phyloP scores from a whole-genome alignment of 2,797 vertebrate genomes.

The Pipistrellus nathusii region DNA sequence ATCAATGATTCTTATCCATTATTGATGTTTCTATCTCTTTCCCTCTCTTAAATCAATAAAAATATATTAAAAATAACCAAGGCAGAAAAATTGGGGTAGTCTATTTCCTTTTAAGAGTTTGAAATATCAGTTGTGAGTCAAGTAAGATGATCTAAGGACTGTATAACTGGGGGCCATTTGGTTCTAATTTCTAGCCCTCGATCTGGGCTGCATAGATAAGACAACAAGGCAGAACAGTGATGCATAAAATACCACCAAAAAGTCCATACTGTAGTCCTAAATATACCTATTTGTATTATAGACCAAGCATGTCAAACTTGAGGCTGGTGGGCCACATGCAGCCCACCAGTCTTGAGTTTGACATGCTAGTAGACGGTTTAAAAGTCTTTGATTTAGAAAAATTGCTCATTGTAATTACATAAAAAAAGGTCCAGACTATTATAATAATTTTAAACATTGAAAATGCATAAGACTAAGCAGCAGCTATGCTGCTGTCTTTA shows the following conservation, averaged over 20 bases:
- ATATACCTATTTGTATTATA: background rate
- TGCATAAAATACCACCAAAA: background rate
- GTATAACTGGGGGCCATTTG: background rate
- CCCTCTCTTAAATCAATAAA: no score
- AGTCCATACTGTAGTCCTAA: background rate
- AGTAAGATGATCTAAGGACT: background rate
- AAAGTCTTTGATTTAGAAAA: constrained; percentile 43
- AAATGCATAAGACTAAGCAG: background rate
- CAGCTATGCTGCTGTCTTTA: background rate
- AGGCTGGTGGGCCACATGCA: no score
- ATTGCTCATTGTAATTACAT: background rate
- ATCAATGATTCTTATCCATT: no score
- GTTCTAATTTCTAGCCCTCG: background rate
- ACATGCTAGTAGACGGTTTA: background rate
- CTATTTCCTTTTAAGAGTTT: constrained; percentile 30
- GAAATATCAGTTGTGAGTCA: background rate
- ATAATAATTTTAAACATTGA: background rate
- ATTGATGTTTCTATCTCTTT: no score
- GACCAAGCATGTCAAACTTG: no score
- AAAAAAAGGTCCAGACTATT: background rate
- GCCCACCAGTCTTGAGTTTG: no score
- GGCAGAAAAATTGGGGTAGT: background rate
- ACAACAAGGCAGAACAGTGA: background rate
- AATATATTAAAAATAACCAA: background rate
- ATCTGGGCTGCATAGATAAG: background rate